Base-by-base conservation (phyloP, 2,113 vertebrate species). In the Hemichromis elongatus region DNA sequence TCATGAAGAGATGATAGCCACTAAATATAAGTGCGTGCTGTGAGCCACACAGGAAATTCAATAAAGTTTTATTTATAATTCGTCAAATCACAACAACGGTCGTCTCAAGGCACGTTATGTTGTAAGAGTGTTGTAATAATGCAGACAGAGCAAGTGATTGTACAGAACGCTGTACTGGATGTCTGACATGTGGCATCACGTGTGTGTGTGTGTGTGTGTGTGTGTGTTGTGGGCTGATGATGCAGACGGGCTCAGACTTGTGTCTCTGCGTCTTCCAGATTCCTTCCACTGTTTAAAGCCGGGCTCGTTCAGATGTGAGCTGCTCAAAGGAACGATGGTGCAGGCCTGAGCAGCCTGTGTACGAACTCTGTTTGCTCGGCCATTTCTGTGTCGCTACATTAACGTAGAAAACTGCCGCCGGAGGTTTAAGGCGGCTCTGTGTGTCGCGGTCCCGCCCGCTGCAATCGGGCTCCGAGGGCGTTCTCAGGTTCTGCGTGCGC, bases 401-500 rank as follows among this genome's bases (percentile, higher is more conserved):
- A 56, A 56, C 12, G 56, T 59, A 5, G 24, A 28, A 26, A 47
- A 16, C 16, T 47, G 47, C 14, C 16, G 19, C 16, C 47, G 19
- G 16, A 59, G 28, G 56, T 18, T 30, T 16, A 5, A 59, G 4
- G 1, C 26, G 8, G 24, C 24, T 56, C 6, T 59, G 13, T 18
- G 26, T 59, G 26, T 59, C 26, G 2, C 14, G 24, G 26, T 30
- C 14, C 26, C 2, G 24, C 24, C 55, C 13, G 24, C 1, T 2
- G 16, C 12, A 59, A 59, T 18, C 28, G 3, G 26, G 12, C 14
- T 57, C 55, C 4, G 24, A 56, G 4, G 7, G 7, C 28, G 7
- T 57, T 19, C 9, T 3, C 28, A 21, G 53, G 24, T 56, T 56
- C 6, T 21, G 52, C 11, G 0, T 0, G 9, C 5, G 12, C 53